Evolutionary conservation across 2,888 invertebrate species (phyloP), one percentile per base, ranked within the genome.

Genomic region (Drosophila peninsularis): DNA sequence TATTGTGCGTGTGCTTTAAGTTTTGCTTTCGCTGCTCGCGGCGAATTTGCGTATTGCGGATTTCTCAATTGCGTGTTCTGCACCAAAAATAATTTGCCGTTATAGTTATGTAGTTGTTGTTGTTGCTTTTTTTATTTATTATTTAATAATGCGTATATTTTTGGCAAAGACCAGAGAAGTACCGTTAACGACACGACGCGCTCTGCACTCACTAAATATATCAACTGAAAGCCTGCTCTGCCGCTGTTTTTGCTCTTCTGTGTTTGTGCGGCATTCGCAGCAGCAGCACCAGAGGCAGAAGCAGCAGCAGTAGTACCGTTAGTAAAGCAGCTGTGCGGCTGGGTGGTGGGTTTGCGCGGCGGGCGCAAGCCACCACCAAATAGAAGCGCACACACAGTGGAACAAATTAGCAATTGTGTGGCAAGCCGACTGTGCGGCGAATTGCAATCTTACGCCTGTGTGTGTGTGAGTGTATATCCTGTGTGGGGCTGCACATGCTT

Each of bases 281-380:
- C 62, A 67, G 61, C 54, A 60, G 72, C 62, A 67, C 69, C 62
- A 71, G 24, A 24, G 19, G 34, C 32, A 49, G 72, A 30, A 30
- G 7, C 62, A 67, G 62, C 52, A 60, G 62, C 50, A 65, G 63
- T 62, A 69, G 64, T 49, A 56, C 74, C 68, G 71, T 71, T 56
- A 74, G 54, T 9, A 39, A 52, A 57, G 57, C 67, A 56, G 67
- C 66, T 62, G 62, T 30, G 39, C 10, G 19, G 55, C 13, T 50
- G 55, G 44, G 67, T 69, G 69, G 68, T 68, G 49, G 58, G 37
- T 64, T 69, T 60, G 34, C 54, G 41, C 52, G 66, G 41, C 56
- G 66, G 50, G 58, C 34, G 52, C 65, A 56, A 73, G 54, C 75
- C 75, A 77, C 79, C 77, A 71, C 62, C 78, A 45, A 76, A 57